Base-by-base conservation (phyloP, 2,888 invertebrate species). In the Lysandra coridon region DNA sequence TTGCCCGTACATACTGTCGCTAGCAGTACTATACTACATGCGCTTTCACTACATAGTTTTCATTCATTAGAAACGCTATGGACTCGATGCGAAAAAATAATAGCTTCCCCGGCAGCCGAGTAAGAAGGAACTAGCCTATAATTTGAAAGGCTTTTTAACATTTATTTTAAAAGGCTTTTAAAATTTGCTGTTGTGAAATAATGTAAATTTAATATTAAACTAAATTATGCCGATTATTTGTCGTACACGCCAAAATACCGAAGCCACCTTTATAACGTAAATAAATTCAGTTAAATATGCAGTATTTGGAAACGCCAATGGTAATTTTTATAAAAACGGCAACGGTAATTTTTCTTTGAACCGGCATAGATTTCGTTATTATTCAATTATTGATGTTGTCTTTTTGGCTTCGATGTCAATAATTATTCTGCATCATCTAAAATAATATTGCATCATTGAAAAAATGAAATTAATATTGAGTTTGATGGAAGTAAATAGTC, bases 1-100 rank as follows among this genome's bases (percentile, higher is more conserved):
- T 57, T 74, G 73, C 37, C 60, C 74, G 53, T 33, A 57, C 69
- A 73, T 79, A 76, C 76, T 53, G 76, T 53, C 76, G 12, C 75
- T 49, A 17, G 53, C 76, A 57, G 76, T 57, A 76, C 49, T 49
- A 74, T 57, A 57, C 75, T 49, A 10, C 57, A 57, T 17, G 17
- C 53, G 53, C 33, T 76, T 76, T 57, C 30, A 30, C 76, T 33
- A 76, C 6, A 53, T 37, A 69, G 69, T 33, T 33, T 69, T 37
- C 33, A 14, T 37, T 69, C 69, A 17, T 69, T 69, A 6, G 17
- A 69, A 37, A 69, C 69, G 17, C 37, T 69, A 37, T 37, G 37
- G 33, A 33, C 69, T 37, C 33, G 14, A 37, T 17, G 69, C 69
- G 33, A 69, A 17, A 64, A 30, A 64, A 57, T 57, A 57, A 57